These are phyloP conservation scores for Cecropterus lyciades DNA, from an alignment of 1,140 invertebrate species.

Conservation along the genomic window DNA sequence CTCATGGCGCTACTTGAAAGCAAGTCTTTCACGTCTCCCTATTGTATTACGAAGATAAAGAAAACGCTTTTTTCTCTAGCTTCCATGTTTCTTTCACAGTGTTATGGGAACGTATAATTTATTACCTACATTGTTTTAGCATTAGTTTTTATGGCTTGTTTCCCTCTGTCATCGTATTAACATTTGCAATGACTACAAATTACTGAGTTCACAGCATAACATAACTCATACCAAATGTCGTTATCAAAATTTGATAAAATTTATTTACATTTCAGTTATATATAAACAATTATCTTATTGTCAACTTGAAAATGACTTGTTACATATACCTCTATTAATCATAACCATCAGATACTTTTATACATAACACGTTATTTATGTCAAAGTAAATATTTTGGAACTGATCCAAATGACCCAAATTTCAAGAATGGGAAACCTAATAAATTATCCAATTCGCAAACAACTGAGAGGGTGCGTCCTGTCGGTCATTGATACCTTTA, in stretches of 20 bases:
- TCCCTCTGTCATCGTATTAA: not conserved
- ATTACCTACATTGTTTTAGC: slow-evolving; percentile 37
- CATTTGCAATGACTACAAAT: not conserved
- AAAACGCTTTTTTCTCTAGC: slow-evolving; percentile 44
- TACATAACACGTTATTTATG: slow-evolving; percentile 59
- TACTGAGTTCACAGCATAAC: no score
- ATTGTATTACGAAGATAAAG: slow-evolving; percentile 52
- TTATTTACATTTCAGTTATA: not conserved
- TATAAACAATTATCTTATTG: not conserved
- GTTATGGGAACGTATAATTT: slow-evolving; percentile 44
- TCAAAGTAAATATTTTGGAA: slow-evolving; percentile 67
- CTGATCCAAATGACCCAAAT: slow-evolving; percentile 75
- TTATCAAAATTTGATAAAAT: no score
- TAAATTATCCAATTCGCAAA: slow-evolving; percentile 64
- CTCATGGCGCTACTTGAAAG: slow-evolving; percentile 51
- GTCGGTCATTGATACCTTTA: slow-evolving; percentile 26
- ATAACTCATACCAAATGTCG: no score
- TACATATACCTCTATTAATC: not conserved
- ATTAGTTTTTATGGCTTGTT: slow-evolving; percentile 2
- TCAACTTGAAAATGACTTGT: not conserved
- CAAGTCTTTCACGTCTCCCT: slow-evolving; percentile 54
- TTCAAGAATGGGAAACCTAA: slow-evolving; percentile 52
- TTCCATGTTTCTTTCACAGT: slow-evolving; percentile 34
- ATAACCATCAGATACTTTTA: slow-evolving; percentile 41
- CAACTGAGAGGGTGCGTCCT: slow-evolving; percentile 39